Percentiles rank a stretch among this genome's conserved stretches.
Conservation (phyloP, 2,113 vertebrate genomes). For the Galbula dea region DNA sequence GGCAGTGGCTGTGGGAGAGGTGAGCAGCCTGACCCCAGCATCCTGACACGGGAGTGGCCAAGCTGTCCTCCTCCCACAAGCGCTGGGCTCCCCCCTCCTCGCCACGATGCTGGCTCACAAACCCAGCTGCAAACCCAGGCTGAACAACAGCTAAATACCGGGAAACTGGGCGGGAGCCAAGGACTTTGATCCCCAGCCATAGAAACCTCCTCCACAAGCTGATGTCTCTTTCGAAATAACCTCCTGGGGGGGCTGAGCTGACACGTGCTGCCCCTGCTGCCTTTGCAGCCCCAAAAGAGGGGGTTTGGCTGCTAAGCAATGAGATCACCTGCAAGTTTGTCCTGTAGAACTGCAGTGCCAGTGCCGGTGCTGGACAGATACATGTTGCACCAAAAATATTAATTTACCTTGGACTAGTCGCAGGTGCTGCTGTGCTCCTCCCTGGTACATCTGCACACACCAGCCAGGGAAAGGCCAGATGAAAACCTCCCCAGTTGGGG, state of each 20-base stretch:
- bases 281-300: background rate
- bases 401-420: background rate
- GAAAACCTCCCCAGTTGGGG: background rate
- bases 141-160: background rate
- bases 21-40: background rate
- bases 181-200: constrained; percentile 31
- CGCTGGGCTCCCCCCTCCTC: background rate
- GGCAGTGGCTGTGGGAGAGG: background rate
- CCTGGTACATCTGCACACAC: background rate
- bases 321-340: background rate
- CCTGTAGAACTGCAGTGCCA: background rate
- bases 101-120: background rate
- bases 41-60: fast-evolving
- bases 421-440: background rate
- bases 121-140: background rate
- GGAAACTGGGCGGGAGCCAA: background rate
- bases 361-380: background rate
- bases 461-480: background rate
- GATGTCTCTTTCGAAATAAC: background rate
- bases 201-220: background rate
- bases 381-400: fast-evolving
- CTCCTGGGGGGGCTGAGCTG: background rate
- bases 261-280: background rate
- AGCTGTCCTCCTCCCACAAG: background rate
- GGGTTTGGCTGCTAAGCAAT: fast-evolving